Evolutionary conservation across 2,113 vertebrate species (phyloP).

Genomic region (Cinclus cinclus): DNA sequence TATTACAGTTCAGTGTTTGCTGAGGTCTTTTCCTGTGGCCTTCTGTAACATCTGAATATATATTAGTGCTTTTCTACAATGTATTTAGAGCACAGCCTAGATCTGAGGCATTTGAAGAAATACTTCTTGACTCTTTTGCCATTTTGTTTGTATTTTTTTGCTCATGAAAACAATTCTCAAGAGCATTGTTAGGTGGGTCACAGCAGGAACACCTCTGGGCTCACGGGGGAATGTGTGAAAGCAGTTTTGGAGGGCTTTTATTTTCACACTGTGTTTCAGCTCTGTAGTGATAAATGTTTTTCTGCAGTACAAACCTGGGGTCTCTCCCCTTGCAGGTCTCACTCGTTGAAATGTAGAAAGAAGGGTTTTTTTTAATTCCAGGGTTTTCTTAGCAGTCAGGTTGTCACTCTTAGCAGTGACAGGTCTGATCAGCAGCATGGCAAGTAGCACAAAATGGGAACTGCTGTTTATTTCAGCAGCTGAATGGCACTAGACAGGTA

Average conservation of each 20-base stretch:
- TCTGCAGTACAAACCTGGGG: conserved; percentile 16
- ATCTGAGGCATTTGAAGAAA: neutral
- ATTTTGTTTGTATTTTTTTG: conserved; percentile 25
- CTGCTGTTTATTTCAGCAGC: neutral
- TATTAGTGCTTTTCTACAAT: neutral
- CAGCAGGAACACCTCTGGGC: conserved; percentile 28
- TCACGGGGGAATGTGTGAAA: neutral
- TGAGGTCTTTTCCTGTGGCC: neutral
- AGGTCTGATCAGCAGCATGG: neutral
- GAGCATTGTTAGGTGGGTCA: conserved; percentile 30
- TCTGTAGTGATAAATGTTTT: conserved; percentile 40
- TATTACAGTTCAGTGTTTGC: neutral
- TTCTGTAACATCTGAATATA: neutral
- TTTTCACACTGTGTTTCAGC: conserved; percentile 10
- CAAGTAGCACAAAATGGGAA: neutral
- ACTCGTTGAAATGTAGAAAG: conserved; percentile 20
- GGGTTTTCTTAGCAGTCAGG: neutral
- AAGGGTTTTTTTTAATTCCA: neutral
- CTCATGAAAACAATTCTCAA: conserved; percentile 46
- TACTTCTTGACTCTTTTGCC: neutral
- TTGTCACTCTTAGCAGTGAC: neutral
- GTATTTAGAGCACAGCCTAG: neutral
- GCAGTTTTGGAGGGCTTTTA: conserved; percentile 41
- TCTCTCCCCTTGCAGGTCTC: neutral
- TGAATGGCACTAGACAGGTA: neutral